Base-by-base conservation (phyloP, 37 sponge, comb jelly and placozoan genomes). In the Halichondria panicea region DNA sequence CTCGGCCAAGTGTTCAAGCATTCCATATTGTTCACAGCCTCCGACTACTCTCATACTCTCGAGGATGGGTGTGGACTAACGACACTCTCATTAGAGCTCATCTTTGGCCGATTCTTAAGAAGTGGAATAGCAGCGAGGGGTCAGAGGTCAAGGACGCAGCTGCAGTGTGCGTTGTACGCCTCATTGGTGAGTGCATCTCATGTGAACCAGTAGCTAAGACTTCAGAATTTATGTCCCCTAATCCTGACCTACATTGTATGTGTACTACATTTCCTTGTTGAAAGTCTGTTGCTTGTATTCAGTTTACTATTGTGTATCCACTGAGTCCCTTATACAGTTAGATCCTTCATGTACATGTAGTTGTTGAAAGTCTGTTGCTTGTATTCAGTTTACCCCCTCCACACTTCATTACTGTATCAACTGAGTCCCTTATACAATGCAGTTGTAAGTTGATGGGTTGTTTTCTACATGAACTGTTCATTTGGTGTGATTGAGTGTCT, bases 21-120 rank as follows among this genome's bases (percentile, higher is more conserved):
- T 79, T 42, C 42, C 66, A 79, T 33, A 3, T 79, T 0, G 87
- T 86, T 15, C 73, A 73, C 30, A 58, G 56, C 43, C 61, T 86
- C 32, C 63, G 72, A 8, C 28, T 74, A n/a, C 41, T 86, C 52
- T n/a, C 81, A 3, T 42, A 40, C 46, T 55, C 31, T 36, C 63
- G 60, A 48, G 87, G 81, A 8, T 86, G 87, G 87, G 62, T 43
- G 38, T 86, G 87, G 87, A 86, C 87, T 4, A 86, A 73, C 39
- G 81, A 80, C 35, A 7, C 43, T 33, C 63, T 86, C 39, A 80
- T 86, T 67, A 55, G 63, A 34, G 62, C 44, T 12, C 72, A 86
- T 46, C 30, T 79, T 8, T 86, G 87, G 87, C 87, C 87, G 13
- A 39, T 75, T 28, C 72, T 86, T 3, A 81, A 86, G 33, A 44